phyloP scores from a whole-genome alignment of 1,140 invertebrate species.

The Bombus pascuorum region DNA sequence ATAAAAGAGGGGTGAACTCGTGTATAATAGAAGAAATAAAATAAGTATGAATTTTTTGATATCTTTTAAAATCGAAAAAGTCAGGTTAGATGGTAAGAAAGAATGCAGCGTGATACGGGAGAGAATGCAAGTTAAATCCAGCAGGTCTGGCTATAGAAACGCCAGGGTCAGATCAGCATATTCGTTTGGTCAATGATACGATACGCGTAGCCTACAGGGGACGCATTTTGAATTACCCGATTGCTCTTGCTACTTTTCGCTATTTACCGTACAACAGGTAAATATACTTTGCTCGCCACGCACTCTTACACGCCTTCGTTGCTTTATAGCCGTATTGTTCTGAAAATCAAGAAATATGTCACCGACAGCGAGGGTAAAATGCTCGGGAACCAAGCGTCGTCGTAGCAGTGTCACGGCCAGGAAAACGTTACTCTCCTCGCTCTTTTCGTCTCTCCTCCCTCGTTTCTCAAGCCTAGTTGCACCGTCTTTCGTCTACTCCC shows the following conservation, averaged over 20 bases:
- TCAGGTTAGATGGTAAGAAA: too few relatives aligned
- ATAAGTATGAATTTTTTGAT: too few relatives aligned
- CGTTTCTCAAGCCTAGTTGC: conserved; percentile 39
- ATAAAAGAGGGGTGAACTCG: too few relatives aligned
- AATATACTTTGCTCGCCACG: conserved; percentile 59
- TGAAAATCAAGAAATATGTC: conserved; percentile 82
- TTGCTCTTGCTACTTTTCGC: conserved; percentile 42
- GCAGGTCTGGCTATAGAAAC: too few relatives aligned
- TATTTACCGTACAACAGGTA: conserved; percentile 59
- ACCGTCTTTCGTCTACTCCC: conserved; percentile 30
- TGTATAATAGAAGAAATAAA: too few relatives aligned
- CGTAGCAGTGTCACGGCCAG: conserved; percentile 77
- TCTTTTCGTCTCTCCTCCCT: conserved; percentile 41
- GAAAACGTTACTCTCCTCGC: conserved; percentile 73
- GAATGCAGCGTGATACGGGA: too few relatives aligned
- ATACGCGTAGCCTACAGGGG: conserved; percentile 47
- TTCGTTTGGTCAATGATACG: not conserved
- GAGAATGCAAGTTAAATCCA: too few relatives aligned
- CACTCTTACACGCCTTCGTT: conserved; percentile 67
- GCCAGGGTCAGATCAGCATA: not conserved
- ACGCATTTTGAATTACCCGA: conserved; percentile 72
- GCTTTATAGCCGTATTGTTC: conserved; percentile 80
- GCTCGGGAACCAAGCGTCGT: conserved; percentile 70
- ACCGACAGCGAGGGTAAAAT: conserved; percentile 79
- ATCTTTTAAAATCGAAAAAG: too few relatives aligned